A percentile compares a stretch with the other conserved stretches of the same genome.
Evolutionary conservation across 2,888 invertebrate genomes (phyloP).

Genomic region (Sarcophaga rosellei): DNA sequence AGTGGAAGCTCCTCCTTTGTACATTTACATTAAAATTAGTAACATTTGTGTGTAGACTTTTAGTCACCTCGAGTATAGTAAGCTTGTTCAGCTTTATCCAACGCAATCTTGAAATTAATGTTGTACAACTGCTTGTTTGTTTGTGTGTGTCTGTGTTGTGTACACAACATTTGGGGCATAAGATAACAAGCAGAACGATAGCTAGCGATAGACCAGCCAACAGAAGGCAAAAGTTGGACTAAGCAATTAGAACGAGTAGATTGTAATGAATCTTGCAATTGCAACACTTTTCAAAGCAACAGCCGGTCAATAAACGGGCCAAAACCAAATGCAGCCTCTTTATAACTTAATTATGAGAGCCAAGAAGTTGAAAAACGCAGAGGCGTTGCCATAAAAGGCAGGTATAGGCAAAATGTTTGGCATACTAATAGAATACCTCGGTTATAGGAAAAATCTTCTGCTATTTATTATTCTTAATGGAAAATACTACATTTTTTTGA

Average conservation of each 20-base stretch:
- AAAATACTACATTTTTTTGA: conserved; percentile 15
- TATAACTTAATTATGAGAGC: conserved; percentile 60
- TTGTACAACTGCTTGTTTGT: conserved; percentile 40
- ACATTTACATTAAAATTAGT: conserved; percentile 67
- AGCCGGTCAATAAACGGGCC: conserved; percentile 24
- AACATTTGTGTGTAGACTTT: conserved; percentile 67
- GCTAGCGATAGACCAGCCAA: background rate
- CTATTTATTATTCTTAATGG: background rate
- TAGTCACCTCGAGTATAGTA: conserved; percentile 59
- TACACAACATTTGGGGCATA: conserved; percentile 11
- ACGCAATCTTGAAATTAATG: conserved; percentile 65
- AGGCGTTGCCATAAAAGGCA: too few relatives aligned
- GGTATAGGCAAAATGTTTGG: too few relatives aligned
- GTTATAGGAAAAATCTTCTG: too few relatives aligned
- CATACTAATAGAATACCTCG: too few relatives aligned
- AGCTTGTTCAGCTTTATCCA: conserved; percentile 61
- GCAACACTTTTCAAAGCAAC: conserved; percentile 57
- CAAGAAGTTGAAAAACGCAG: background rate
- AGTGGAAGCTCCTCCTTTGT: conserved; percentile 41
- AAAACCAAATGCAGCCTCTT: conserved; percentile 9
- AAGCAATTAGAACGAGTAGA: conserved; percentile 26
- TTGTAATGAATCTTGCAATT: conserved; percentile 63
- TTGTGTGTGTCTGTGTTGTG: background rate
- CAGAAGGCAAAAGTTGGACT: background rate
- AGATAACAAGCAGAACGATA: background rate